phyloP scores from a whole-genome alignment of 2,888 invertebrate species.

The Tachystola acroxantha region DNA sequence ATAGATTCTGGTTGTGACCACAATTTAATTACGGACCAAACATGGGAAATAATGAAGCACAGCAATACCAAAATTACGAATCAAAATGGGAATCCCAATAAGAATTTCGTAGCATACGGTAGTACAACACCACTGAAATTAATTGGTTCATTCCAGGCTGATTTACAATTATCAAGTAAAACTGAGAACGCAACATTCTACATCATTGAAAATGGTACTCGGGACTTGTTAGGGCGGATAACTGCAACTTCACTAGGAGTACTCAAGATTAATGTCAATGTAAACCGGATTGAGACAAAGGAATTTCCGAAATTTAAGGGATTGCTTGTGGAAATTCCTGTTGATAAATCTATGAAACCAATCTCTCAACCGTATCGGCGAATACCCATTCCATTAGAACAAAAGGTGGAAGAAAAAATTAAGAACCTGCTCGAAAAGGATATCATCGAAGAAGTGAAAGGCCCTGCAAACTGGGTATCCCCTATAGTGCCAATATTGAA shows the following conservation, averaged over 20 bases:
- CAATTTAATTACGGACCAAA: conserved; percentile 19
- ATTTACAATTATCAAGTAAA: background rate
- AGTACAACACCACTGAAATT: background rate
- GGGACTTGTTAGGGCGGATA: conserved; percentile 7
- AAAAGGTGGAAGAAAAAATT: conserved; percentile 14
- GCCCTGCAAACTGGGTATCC: conserved; percentile 15
- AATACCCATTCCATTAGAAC: conserved; percentile 16
- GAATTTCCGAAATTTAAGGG: conserved; percentile 24
- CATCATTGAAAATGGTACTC: conserved; percentile 5
- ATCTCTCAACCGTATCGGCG: conserved; percentile 16
- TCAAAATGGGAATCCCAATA: background rate
- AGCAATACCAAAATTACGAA: conserved; percentile 13
- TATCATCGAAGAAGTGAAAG: conserved; percentile 17
- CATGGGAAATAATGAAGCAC: conserved; percentile 17
- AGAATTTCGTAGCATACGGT: background rate
- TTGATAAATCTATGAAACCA: conserved; percentile 15
- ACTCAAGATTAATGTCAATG: conserved; percentile 9
- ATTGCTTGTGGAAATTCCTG: conserved; percentile 16
- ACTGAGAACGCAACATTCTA: background rate
- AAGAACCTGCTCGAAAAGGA: conserved; percentile 11
- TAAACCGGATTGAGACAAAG: conserved; percentile 5
- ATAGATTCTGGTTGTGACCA: too few species aligned
- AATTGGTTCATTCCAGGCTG: background rate
- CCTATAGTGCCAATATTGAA: conserved; percentile 16
- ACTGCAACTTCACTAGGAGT: conserved; percentile 14